A percentile compares a stretch with the other conserved stretches of the same genome.
Evolutionary conservation across 2,888 invertebrate genomes (phyloP).

Genomic region (Nemurella pictetii): DNA sequence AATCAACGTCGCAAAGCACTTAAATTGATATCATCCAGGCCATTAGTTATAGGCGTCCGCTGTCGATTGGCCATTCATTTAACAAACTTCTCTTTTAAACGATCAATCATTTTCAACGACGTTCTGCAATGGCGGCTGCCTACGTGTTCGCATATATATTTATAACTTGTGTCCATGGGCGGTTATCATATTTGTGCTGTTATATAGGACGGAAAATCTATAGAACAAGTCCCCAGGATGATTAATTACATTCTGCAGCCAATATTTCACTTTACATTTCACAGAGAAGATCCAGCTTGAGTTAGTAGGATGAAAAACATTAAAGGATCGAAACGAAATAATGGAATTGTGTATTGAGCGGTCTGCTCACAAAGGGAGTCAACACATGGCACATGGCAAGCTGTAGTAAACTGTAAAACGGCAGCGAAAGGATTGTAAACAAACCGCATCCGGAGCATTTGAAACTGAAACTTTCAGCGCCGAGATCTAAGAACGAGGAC

Average conservation of each 20-base stretch:
- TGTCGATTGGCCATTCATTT: constrained; percentile 6
- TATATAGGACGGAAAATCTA: not conserved
- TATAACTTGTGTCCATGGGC: constrained; percentile 2
- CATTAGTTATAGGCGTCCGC: not conserved
- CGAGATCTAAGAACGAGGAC: not conserved
- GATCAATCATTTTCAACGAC: constrained; percentile 15
- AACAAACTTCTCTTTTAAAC: constrained; percentile 2
- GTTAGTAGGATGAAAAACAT: constrained; percentile 1
- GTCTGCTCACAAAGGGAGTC: constrained; percentile 5
- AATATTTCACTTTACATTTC: not conserved
- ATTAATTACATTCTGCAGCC: constrained; percentile 5
- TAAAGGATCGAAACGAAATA: not conserved
- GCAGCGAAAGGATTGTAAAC: constrained; percentile 26
- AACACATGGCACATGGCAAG: constrained; percentile 6
- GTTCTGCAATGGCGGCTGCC: not conserved
- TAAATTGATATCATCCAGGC: constrained; percentile 21
- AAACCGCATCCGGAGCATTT: constrained; percentile 18
- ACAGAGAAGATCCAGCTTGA: not conserved
- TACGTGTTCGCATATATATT: constrained; percentile 11
- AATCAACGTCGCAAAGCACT: constrained; percentile 17
- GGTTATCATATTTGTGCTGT: not conserved
- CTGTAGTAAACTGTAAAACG: constrained; percentile 18
- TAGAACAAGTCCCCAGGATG: not conserved
- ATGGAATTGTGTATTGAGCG: constrained; percentile 15
- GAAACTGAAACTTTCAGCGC: not conserved